Base-by-base conservation (phyloP, 2,113 vertebrate species). In the Pardalotus punctatus region DNA sequence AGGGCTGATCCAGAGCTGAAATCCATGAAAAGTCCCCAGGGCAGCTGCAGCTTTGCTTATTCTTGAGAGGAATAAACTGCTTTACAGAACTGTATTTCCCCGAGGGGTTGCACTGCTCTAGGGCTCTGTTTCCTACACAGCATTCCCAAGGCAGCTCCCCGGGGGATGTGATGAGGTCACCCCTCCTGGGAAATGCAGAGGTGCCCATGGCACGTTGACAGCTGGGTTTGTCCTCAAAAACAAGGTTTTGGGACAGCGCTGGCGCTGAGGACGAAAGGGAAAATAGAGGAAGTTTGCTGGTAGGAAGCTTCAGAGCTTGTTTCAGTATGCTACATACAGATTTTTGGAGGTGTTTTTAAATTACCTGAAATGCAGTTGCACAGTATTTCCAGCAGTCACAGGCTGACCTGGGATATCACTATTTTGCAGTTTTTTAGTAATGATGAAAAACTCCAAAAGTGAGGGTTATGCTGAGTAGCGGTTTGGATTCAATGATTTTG, bases 141-240 rank as follows among this genome's bases (percentile, higher is more conserved):
- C 28, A 3, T 50, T 61, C 16, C 43, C 76, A 35, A 56, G 27
- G 62, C 54, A 48, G 50, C 19, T 50, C 40, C 62, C 40, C 20
- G 20, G 25, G 45, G 43, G 19, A 17, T n/a, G 67, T 1, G 13
- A 35, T 53, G 61, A 13, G 43, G 53, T 67, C 50, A 1, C 57
- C 21, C 35, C 29, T 80, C 53, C 80, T 2, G 2, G 62, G 47
- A 79, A 78, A 56, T 1, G 14, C 86, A 53, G 92, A 53, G 31
- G 12, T 38, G 57, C 45, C 56, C 2, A 1, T 1, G 5, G 22
- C 4, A 1, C 47, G 1, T 1, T 5, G 3, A 20, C 69, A 47
- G 27, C 25, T 25, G 67, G 42, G 29, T 6, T 71, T 43, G 43
- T 72, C 15, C 57, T 81, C 38, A 40, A 40, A 40, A 40, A 40